Evolutionary conservation across 2,888 invertebrate genomes (phyloP), one percentile per base, ranked within the genome.

Genomic region (Saturnia japonica): DNA sequence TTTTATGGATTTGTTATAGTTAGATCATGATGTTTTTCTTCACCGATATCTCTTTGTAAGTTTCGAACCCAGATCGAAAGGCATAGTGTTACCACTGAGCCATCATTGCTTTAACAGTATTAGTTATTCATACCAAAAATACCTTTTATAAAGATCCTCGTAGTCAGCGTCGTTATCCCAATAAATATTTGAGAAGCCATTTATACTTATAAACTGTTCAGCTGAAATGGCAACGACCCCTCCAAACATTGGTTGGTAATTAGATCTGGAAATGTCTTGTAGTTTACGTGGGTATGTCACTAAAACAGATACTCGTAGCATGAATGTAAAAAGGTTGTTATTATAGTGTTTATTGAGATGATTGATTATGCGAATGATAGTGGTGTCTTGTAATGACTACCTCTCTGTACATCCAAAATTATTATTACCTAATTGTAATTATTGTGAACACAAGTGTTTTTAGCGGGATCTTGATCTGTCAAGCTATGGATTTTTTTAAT

Each of bases 81-180:
- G 3, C 47, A 19, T 19, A 19, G 19, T 51, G 47, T 43, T 43
- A 43, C 43, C 43, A 43, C 43, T 47, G 19, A 16, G 19, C 51
- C 7, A 51, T 19, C 51, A 51, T 19, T n/a, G n/a, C 51, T 7
- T 51, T 19, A 51, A n/a, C 19, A 51, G 0, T 51, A 19, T 43
- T 12, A 19, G 19, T 51, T 51, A 4, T 71, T 67, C n/a, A 64
- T 42, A 45, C 14, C 16, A 1, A 34, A 45, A 16, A 67, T 88
- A 92, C 96, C 96, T 94, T 84, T 96, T 96, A 19, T 96, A 96
- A 96, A 99, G 97, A 85, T 99, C 98, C 84, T 98, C 97, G 89
- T 98, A 98, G 88, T 98, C 98, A 14, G 97, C 98, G 66, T 98
- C 98, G 97, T 98, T 98, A 47, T 98, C 98, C 96, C 97, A 98